Conservation (phyloP, 2,113 vertebrate genomes). For the Drymodes brunneopygia region DNA sequence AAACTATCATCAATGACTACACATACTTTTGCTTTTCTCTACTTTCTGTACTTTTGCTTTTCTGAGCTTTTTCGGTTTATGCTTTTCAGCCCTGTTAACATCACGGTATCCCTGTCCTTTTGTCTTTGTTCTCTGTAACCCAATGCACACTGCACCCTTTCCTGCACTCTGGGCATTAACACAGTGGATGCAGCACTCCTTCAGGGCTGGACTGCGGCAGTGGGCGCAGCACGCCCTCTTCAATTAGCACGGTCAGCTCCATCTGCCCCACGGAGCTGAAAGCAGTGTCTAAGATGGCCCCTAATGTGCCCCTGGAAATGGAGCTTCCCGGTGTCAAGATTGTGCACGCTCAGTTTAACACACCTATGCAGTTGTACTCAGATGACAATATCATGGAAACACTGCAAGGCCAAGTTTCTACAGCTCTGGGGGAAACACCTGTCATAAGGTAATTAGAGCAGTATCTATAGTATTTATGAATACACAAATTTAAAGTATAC, state of each 20-base stretch:
- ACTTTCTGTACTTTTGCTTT: neutral
- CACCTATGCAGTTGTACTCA: conserved; percentile 81
- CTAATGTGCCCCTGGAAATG: conserved; percentile 81
- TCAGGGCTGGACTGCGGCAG: conserved; percentile 74
- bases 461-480: neutral
- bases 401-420: conserved; percentile 81
- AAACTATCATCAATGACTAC: neutral
- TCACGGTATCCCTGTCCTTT: conserved; percentile 43
- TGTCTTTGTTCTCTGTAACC: neutral
- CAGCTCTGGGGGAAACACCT: conserved; percentile 76
- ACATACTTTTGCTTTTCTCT: conserved; percentile 22
- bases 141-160: neutral
- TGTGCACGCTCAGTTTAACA: conserved; percentile 81
- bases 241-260: conserved; percentile 74
- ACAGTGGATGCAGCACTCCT: conserved; percentile 77
- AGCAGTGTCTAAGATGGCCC: conserved; percentile 77
- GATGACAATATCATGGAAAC: conserved; percentile 84
- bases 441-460: conserved; percentile 70
- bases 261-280: conserved; percentile 80
- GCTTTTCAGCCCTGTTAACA: conserved; percentile 42
- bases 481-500: neutral
- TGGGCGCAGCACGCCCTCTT: conserved; percentile 78
- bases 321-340: conserved; percentile 82
- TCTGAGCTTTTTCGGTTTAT: neutral
- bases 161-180: conserved; percentile 38